phyloP scores from a whole-genome alignment of 2,113 vertebrate species.

The Gnathonemus longibarbis region DNA sequence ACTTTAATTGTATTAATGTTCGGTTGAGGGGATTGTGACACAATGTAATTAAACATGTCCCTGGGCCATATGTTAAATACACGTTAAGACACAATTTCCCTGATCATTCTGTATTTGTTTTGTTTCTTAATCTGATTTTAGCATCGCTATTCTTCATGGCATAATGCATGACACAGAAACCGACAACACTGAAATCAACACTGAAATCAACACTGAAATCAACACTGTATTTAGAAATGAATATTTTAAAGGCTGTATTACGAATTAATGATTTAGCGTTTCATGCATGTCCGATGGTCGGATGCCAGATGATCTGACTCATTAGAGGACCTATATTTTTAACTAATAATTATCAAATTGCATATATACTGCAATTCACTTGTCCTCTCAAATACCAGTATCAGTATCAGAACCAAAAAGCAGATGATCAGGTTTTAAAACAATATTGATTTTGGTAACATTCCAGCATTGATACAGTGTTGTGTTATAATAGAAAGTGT shows the following conservation, averaged over 20 bases:
- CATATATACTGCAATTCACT: background rate
- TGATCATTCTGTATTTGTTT: slow-evolving; percentile 5
- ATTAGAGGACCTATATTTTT: background rate
- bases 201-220: background rate
- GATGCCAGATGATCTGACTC: background rate
- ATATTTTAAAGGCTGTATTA: slow-evolving; percentile 1
- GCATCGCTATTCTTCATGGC: background rate
- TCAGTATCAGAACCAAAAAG: background rate
- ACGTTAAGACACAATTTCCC: background rate
- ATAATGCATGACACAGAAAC: background rate
- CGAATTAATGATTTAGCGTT: background rate
- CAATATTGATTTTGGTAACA: background rate
- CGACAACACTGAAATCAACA: background rate
- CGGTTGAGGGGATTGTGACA: background rate
- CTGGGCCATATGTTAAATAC: background rate
- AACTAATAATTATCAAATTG: background rate
- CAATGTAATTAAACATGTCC: background rate
- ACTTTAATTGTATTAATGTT: background rate
- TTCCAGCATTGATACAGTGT: background rate
- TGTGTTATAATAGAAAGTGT: background rate
- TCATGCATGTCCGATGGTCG: background rate
- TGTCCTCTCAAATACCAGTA: background rate
- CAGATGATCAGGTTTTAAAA: background rate
- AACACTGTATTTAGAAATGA: slow-evolving; percentile 5
- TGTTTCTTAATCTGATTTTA: slow-evolving; percentile 3